A percentile compares a stretch with the other conserved stretches of the same genome.
These are phyloP conservation scores for Anagrus nilaparvatae DNA, from an alignment of 1,140 invertebrate species.

Conservation along the genomic window DNA sequence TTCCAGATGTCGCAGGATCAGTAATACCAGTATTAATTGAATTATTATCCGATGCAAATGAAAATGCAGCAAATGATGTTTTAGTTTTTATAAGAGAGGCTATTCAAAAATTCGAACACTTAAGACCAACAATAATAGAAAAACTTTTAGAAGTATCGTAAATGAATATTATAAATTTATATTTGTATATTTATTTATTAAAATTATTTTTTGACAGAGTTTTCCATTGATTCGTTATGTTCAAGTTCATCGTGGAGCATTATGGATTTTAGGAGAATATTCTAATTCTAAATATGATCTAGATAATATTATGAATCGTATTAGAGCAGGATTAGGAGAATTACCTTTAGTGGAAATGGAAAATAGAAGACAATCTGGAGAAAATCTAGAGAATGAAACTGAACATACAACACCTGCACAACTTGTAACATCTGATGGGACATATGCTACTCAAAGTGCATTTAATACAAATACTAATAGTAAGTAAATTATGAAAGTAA, in stretches of 20 bases:
- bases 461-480: constrained; percentile 61
- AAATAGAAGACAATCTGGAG: constrained; percentile 58
- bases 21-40: constrained; percentile 94
- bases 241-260: constrained; percentile 81
- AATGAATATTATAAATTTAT: too few relatives aligned
- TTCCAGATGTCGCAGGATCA: constrained; percentile 89
- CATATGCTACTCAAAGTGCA: constrained; percentile 95
- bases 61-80: constrained; percentile 81
- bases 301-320: constrained; percentile 63
- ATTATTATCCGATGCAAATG: constrained; percentile 90
- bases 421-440: constrained; percentile 94
- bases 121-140: constrained; percentile 67
- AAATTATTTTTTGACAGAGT: too few relatives aligned
- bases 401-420: constrained; percentile 41
- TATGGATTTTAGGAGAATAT: constrained; percentile 99
- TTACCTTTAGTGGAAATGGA: constrained; percentile 87
- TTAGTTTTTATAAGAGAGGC: constrained; percentile 91
- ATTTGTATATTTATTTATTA: too few relatives aligned
- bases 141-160: constrained; percentile 48
- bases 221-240: constrained; percentile 76
- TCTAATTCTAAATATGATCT: constrained; percentile 71
- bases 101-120: constrained; percentile 80
- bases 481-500: too few relatives aligned
- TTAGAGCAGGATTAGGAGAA: constrained; percentile 72
- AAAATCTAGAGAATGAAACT: constrained; percentile 46